Evolutionary conservation across 2,797 vertebrate genomes (phyloP).

Genomic region (Crenuchus spilurus): DNA sequence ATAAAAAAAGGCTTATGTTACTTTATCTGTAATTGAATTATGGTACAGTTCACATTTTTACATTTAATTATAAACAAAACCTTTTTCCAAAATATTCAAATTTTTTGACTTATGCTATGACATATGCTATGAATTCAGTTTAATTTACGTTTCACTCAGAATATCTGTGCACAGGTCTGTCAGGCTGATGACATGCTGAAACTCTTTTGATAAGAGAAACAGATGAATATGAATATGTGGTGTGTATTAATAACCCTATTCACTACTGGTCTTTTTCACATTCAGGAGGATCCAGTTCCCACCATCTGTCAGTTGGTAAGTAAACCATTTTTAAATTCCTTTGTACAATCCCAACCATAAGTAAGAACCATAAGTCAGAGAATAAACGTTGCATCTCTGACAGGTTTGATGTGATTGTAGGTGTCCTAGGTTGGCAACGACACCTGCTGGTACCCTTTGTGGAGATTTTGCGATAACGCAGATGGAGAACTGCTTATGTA

Average conservation of each 20-base stretch:
- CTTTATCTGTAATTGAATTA: no score
- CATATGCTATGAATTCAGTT: no score
- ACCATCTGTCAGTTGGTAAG: background rate
- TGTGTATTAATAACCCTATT: background rate
- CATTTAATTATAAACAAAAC: no score
- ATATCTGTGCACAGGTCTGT: no score
- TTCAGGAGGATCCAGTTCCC: slow-evolving; percentile 10
- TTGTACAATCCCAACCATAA: no score
- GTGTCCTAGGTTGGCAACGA: slow-evolving; percentile 6
- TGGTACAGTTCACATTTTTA: no score
- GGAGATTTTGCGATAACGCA: slow-evolving; percentile 64
- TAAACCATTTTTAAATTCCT: background rate
- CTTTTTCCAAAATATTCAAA: no score
- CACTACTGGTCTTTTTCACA: background rate
- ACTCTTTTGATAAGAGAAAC: background rate
- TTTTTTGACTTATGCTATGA: no score
- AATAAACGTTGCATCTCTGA: background rate
- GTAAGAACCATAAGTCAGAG: no score
- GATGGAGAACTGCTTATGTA: slow-evolving; percentile 64
- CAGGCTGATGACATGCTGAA: no score
- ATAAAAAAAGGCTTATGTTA: no score
- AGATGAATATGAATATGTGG: background rate
- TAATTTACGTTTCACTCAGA: no score
- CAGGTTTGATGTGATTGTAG: slow-evolving; percentile 16
- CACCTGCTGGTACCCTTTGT: slow-evolving; percentile 40